phyloP scores from a whole-genome alignment of 2,113 vertebrate genomes.

The Triplophysa tibetana region DNA sequence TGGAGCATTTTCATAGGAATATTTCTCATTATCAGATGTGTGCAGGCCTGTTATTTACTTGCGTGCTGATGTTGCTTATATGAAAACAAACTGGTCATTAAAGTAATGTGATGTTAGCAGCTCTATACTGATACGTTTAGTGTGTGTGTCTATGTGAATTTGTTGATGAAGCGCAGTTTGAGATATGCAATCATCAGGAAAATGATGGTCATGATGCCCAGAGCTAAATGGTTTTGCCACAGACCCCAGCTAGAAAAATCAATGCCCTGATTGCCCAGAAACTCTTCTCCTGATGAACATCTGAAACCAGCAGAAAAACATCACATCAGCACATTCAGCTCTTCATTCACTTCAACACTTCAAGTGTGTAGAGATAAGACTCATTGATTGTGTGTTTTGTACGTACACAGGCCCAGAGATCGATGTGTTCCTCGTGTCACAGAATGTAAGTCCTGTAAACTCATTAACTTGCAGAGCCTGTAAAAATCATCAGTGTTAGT shows the following conservation, averaged over 20 bases:
- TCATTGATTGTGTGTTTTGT: background rate
- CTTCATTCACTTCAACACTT: too few species aligned
- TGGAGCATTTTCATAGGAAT: too few species aligned
- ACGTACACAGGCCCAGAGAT: background rate
- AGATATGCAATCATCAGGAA: conserved; percentile 85
- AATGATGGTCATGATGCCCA: conserved; percentile 77
- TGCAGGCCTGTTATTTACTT: too few species aligned
- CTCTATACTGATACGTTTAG: background rate
- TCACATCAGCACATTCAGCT: too few species aligned
- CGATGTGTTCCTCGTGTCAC: background rate
- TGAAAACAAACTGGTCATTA: too few species aligned
- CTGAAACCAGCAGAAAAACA: background rate
- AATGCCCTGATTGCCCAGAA: conserved; percentile 78
- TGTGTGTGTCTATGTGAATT: conserved; percentile 77
- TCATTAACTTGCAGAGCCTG: conserved; percentile 51
- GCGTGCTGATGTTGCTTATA: too few species aligned
- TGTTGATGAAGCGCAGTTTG: conserved; percentile 85
- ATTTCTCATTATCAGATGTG: too few species aligned
- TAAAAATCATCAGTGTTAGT: background rate
- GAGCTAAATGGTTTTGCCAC: conserved; percentile 87
- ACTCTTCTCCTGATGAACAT: conserved; percentile 78
- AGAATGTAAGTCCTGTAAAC: conserved; percentile 54
- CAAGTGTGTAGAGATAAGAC: too few species aligned
- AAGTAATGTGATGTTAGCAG: too few species aligned
- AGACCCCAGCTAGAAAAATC: conserved; percentile 79